A percentile compares a stretch with the other conserved stretches of the same genome.
phyloP scores from a whole-genome alignment of 2,888 invertebrate genomes.

The Sepioteuthis lessoniana region DNA sequence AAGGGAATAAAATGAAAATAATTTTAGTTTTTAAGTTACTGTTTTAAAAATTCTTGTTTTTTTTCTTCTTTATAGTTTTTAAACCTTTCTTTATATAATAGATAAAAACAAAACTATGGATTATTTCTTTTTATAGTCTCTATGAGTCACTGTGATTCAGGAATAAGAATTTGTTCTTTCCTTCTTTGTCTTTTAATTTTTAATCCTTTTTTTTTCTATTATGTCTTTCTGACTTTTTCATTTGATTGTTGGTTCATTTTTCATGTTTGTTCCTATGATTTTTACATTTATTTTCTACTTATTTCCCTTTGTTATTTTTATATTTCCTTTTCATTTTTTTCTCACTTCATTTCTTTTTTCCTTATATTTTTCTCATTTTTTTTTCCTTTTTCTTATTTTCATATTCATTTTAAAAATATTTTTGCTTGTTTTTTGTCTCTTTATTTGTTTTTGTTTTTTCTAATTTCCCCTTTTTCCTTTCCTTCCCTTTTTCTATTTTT shows the following conservation, averaged over 20 bases:
- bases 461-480: no score
- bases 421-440: no score
- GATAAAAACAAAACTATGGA: background rate
- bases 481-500: no score
- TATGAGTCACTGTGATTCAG: background rate
- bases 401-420: no score
- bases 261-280: background rate
- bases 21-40: background rate
- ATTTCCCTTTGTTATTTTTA: background rate
- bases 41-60: background rate
- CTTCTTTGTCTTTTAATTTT: background rate
- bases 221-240: background rate
- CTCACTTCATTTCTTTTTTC: no score
- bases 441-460: no score
- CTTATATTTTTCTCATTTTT: no score
- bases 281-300: background rate
- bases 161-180: background rate
- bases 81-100: background rate
- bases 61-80: background rate
- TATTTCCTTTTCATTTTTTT: background rate
- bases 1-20: background rate
- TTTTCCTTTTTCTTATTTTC: no score
- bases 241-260: background rate
- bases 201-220: background rate
- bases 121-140: background rate